Evolutionary conservation across 2,797 vertebrate genomes (phyloP), one percentile per base, ranked within the genome.

Genomic region (Strix occidentalis): DNA sequence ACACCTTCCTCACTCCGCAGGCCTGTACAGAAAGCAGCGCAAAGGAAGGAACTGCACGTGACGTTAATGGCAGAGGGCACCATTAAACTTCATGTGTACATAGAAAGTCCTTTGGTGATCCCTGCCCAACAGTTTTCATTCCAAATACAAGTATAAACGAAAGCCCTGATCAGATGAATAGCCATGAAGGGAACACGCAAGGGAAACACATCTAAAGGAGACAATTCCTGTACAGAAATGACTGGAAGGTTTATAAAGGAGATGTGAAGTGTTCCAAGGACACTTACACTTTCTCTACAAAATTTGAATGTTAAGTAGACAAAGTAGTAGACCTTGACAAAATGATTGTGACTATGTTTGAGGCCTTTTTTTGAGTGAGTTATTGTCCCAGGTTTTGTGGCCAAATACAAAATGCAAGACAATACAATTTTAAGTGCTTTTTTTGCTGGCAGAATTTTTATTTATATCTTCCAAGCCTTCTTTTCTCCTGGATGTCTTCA

Each of bases 111-210:
- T 23, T 20, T 0, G 53, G 6, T 11, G n/a, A 56, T 26, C 16
- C 25, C n/a, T 28, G 48, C 20, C 56, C 19, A 13, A 2, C 17
- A 1, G 39, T 29, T n/a, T 17, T 39, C 28, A 11, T 9, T 51
- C 9, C 16, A n/a, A 5, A 17, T 1, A 14, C 19, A 3, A 15
- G 13, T 2, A 1, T 16, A 20, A 66, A 28, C 1, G 1, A 13
- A 28, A 63, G 51, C 39, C 6, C 10, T 1, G 8, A 6, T 17
- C 4, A 3, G 16, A 11, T 6, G 11, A 50, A 54, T 3, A 7
- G 9, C 45, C 20, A 45, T 2, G 45, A 9, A 29, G 14, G 60
- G 57, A 66, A 25, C 26, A 10, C 1, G 2, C 7, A 0, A 70
- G n/a, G 20, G 54, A 64, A 66, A 26, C 0, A 4, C 28, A 6